Conservation (phyloP, 2,888 invertebrate genomes). For the Spisula solida region DNA sequence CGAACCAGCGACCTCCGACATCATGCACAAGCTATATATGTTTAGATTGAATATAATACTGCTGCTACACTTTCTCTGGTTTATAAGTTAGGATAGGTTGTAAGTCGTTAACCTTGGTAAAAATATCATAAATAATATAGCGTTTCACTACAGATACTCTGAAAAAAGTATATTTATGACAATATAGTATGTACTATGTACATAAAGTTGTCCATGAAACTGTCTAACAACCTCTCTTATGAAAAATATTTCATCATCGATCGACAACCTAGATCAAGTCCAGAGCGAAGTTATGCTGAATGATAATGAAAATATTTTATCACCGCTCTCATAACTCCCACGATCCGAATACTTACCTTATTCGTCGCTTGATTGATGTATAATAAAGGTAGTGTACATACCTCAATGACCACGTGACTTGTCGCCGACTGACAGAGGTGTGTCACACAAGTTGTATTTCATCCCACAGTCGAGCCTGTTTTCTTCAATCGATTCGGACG, state of each 20-base stretch:
- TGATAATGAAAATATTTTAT: constrained; percentile 25
- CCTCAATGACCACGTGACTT: neutral
- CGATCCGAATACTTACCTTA: constrained; percentile 6
- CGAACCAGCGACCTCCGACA: too few species aligned
- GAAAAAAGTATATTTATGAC: too few species aligned
- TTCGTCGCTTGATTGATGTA: constrained; percentile 2
- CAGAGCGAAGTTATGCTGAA: neutral
- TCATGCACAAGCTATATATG: too few species aligned
- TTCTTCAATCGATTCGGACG: neutral
- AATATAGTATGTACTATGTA: too few species aligned
- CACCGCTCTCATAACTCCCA: neutral
- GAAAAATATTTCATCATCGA: neutral
- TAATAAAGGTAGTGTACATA: neutral
- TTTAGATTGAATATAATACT: too few species aligned
- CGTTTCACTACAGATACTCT: too few species aligned
- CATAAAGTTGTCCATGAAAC: too few species aligned
- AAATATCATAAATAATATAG: too few species aligned
- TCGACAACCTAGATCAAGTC: neutral
- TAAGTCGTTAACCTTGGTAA: too few species aligned
- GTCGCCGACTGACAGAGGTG: neutral
- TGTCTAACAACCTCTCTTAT: neutral
- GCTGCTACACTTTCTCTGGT: too few species aligned
- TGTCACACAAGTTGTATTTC: constrained; percentile 1
- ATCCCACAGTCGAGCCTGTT: neutral
- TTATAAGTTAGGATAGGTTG: too few species aligned